These are phyloP conservation scores for Wasmannia auropunctata DNA, from an alignment of 1,140 invertebrate species.

Conservation along the genomic window DNA sequence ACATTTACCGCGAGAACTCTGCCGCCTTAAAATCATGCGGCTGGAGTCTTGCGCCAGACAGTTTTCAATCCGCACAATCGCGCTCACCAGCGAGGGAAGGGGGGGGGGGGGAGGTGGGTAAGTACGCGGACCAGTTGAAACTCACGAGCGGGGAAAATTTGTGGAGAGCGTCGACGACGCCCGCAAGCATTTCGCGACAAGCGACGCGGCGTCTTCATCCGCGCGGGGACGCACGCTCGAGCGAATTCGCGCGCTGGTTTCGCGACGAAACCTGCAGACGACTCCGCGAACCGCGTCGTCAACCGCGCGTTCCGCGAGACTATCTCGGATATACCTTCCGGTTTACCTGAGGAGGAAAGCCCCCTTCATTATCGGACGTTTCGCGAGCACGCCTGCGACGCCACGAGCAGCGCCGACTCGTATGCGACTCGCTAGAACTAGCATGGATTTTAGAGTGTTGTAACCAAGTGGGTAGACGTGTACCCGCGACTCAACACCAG, in stretches of 20 bases:
- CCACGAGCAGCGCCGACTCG: constrained; percentile 73
- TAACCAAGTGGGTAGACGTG: constrained; percentile 63
- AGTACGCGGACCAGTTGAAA: constrained; percentile 7
- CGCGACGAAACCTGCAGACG: constrained; percentile 44
- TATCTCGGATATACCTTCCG: constrained; percentile 18
- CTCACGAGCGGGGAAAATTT: constrained; percentile 64
- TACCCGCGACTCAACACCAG: constrained; percentile 19
- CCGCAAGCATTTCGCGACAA: constrained; percentile 54
- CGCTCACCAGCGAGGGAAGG: too few relatives aligned
- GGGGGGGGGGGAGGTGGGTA: background rate
- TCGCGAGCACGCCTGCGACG: constrained; percentile 70
- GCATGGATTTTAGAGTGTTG: constrained; percentile 61
- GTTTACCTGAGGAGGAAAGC: constrained; percentile 43
- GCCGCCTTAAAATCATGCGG: constrained; percentile 61
- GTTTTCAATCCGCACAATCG: constrained; percentile 58
- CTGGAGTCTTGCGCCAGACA: constrained; percentile 63
- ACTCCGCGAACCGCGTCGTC: constrained; percentile 52
- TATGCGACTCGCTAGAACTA: constrained; percentile 71
- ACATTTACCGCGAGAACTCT: constrained; percentile 1
- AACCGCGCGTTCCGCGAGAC: constrained; percentile 11
- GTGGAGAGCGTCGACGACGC: constrained; percentile 62
- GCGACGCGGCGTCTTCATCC: constrained; percentile 75
- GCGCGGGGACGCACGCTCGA: constrained; percentile 57
- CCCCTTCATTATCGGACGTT: constrained; percentile 63
- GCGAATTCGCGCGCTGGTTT: constrained; percentile 56